phyloP scores from a whole-genome alignment of 2,888 invertebrate genomes.

The Platynereis dumerilii region DNA sequence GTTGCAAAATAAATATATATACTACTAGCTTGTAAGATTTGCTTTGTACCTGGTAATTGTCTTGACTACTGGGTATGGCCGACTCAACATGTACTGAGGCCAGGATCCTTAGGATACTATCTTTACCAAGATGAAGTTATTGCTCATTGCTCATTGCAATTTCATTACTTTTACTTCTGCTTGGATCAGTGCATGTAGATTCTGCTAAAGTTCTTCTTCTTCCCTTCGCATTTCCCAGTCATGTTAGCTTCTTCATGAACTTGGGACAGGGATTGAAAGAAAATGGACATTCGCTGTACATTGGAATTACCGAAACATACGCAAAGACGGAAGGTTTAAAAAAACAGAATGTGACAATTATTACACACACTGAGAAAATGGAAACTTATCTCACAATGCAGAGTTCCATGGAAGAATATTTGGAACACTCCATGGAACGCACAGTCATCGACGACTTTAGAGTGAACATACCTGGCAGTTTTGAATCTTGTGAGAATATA shows the following conservation, averaged over 20 bases:
- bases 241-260: slow-evolving; percentile 9
- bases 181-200: neutral
- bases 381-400: neutral
- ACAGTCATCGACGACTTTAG: neutral
- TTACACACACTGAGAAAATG: neutral
- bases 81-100: no score
- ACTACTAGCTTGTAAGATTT: no score
- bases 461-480: neutral
- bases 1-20: no score
- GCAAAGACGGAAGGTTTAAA: neutral
- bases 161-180: no score
- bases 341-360: neutral
- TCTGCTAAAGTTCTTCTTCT: slow-evolving; percentile 15
- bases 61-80: no score
- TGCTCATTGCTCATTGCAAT: no score
- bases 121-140: no score
- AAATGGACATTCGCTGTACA: slow-evolving; percentile 27
- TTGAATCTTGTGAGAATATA: slow-evolving; percentile 22
- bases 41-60: no score
- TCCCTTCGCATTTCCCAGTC: slow-evolving; percentile 26
- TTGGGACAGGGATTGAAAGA: slow-evolving; percentile 18
- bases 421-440: neutral
- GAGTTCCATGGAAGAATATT: neutral
- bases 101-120: no score
- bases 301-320: neutral